A percentile compares a stretch with the other conserved stretches of the same genome.
Evolutionary conservation across 1,140 invertebrate genomes (phyloP).

Genomic region (Brachystomella parvula): DNA sequence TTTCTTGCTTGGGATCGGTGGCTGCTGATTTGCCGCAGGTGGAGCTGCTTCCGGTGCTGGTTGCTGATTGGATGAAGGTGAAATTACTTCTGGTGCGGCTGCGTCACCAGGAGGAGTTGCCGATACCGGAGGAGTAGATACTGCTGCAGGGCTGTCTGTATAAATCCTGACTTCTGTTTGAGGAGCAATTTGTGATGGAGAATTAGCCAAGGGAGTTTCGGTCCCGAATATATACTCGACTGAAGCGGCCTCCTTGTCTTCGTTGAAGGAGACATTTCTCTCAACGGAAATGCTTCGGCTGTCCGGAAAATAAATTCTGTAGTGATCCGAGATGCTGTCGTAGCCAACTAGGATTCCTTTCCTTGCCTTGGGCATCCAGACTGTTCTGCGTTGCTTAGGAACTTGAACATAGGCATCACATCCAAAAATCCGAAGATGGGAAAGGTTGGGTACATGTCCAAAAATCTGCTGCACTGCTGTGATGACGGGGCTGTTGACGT

Average conservation of each 20-base stretch:
- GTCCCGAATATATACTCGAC: too few species aligned
- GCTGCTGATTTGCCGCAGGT: too few species aligned
- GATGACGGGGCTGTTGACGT: neutral
- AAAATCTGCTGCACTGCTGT: slow-evolving; percentile 39
- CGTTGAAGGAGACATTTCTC: slow-evolving; percentile 6
- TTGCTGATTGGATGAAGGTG: too few species aligned
- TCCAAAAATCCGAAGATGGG: slow-evolving; percentile 40
- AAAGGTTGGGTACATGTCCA: slow-evolving; percentile 36
- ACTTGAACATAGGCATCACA: slow-evolving; percentile 34
- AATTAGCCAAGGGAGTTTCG: too few species aligned
- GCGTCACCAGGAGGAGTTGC: too few species aligned
- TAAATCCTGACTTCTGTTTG: too few species aligned
- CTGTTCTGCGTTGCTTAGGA: slow-evolving; percentile 21
- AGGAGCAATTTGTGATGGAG: too few species aligned
- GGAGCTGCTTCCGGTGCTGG: too few species aligned
- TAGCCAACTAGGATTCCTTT: slow-evolving; percentile 39
- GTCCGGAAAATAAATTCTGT: slow-evolving; percentile 1
- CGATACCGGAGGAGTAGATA: too few species aligned
- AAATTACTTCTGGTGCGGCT: too few species aligned
- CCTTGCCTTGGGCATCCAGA: slow-evolving; percentile 36
- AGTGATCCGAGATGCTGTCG: slow-evolving; percentile 1
- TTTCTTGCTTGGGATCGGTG: too few species aligned
- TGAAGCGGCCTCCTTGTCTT: neutral
- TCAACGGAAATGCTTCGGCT: neutral
- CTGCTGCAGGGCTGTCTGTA: too few species aligned